These are phyloP conservation scores for Anagyrus pseudococci DNA, from an alignment of 2,888 invertebrate species.

Conservation along the genomic window DNA sequence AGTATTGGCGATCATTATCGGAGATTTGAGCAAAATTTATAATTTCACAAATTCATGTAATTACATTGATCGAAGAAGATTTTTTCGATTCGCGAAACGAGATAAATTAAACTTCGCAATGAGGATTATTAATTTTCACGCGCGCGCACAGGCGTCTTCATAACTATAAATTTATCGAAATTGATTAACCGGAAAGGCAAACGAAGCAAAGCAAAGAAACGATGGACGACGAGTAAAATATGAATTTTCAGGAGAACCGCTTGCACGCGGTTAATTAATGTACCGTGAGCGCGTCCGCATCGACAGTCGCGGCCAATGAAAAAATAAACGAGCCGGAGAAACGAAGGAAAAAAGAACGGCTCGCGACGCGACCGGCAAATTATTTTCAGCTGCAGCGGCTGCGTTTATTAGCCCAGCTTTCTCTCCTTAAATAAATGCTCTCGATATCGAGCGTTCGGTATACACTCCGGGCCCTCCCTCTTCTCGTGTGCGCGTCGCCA, in stretches of 20 bases:
- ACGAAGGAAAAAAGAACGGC: too few relatives aligned
- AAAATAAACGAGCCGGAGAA: not conserved
- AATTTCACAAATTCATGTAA: too few relatives aligned
- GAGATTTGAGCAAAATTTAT: too few relatives aligned
- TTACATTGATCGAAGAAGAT: conserved; percentile 13
- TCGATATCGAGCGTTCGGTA: too few relatives aligned
- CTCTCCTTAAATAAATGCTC: too few relatives aligned
- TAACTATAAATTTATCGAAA: not conserved
- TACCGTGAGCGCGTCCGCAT: conserved; percentile 1
- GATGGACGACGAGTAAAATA: not conserved
- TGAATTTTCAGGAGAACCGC: not conserved
- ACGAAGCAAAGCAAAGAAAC: conserved; percentile 2
- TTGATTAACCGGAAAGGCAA: not conserved
- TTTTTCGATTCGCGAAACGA: too few relatives aligned
- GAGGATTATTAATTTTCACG: not conserved
- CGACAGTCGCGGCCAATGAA: not conserved
- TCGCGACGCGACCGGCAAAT: conserved; percentile 12
- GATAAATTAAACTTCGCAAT: not conserved
- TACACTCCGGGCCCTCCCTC: not conserved
- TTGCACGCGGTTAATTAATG: conserved; percentile 20
- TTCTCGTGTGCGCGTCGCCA: conserved; percentile 35
- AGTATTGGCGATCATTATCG: too few relatives aligned
- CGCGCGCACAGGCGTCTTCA: not conserved
- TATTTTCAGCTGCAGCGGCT: conserved; percentile 25
- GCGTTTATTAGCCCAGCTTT: conserved; percentile 10